phyloP scores from a whole-genome alignment of 2,113 vertebrate genomes.

The Poeciliopsis retropinna region DNA sequence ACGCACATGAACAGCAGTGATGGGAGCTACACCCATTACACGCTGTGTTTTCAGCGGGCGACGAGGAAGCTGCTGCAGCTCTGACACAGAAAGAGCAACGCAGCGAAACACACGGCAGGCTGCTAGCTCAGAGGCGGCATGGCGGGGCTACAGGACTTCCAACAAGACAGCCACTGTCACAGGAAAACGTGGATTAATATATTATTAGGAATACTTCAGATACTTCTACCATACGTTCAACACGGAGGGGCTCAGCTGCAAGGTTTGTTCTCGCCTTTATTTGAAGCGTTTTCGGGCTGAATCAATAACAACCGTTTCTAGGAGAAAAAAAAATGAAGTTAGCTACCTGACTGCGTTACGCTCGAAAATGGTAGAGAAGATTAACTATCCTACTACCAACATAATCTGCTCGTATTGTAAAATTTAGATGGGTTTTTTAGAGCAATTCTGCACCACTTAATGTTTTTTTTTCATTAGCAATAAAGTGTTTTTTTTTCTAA shows the following conservation, averaged over 20 bases:
- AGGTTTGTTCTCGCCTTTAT: conserved; percentile 77
- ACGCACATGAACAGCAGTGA: neutral
- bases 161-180: conserved; percentile 84
- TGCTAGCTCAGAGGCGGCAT: conserved; percentile 80
- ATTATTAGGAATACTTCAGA: conserved; percentile 86
- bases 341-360: conserved; percentile 50
- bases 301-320: conserved; percentile 18
- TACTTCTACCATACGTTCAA: conserved; percentile 85
- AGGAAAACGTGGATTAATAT: conserved; percentile 89
- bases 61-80: conserved; percentile 29
- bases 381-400: neutral
- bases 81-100: conserved; percentile 47
- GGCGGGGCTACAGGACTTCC: conserved; percentile 89
- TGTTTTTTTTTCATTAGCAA: neutral
- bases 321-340: conserved; percentile 45
- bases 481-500: conserved; percentile 36
- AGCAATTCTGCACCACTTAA: neutral
- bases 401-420: neutral
- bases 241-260: conserved; percentile 88
- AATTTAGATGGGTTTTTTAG: neutral
- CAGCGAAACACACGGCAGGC: conserved; percentile 60
- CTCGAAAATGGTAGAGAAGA: neutral
- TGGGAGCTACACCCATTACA: conserved; percentile 4
- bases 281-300: conserved; percentile 1
- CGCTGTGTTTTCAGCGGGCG: conserved; percentile 9